Evolutionary conservation across 2,888 invertebrate species (phyloP), one percentile per base, ranked within the genome.

Genomic region (Tiphia femorata): DNA sequence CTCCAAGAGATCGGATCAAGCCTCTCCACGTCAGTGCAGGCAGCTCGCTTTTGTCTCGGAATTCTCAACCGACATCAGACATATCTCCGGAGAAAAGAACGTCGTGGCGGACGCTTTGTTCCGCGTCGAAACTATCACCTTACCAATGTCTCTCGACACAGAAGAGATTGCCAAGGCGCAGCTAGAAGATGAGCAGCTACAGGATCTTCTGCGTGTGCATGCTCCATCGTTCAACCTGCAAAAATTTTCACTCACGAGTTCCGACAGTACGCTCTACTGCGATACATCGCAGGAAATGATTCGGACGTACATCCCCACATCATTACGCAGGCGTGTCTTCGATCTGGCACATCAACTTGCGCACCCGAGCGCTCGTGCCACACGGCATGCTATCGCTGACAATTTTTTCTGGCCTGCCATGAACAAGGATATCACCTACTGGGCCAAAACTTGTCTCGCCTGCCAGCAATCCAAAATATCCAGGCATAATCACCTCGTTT

Each of bases 341-440:
- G 44, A 70, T 19, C 1, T 27, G 1, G 0, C 73, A 0, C 73
- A 78, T 42, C 46, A 49, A n/a, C 48, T 72, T 10, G 30, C 56
- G 10, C 73, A 67, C 53, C 62, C 63, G 23, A 66, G 67, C 4
- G 47, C 53, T 1, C 57, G 58, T 4, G 58, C 62, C 0, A 71
- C 72, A 1, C 27, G 41, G 1, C 66, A 66, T 12, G 20, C 80
- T 1, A 67, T 82, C 1, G 44, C 74, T 0, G 37, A 75, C 19
- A 61, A 78, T 0, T 82, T 67, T 42, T 72, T 82, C 0, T 81
- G 80, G 81, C 80, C 78, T 0, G 62, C 64, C 1, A 65, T 82
- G 2, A 63, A 69, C 1, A 64, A 56, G 10, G 78, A 83, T 41
- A 73, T 70, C 41, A 43, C 68, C 2, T 37, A 56, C 1, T 81